Base-by-base conservation (phyloP, 2,888 invertebrate genomes). In the Oxycera nigricornis region DNA sequence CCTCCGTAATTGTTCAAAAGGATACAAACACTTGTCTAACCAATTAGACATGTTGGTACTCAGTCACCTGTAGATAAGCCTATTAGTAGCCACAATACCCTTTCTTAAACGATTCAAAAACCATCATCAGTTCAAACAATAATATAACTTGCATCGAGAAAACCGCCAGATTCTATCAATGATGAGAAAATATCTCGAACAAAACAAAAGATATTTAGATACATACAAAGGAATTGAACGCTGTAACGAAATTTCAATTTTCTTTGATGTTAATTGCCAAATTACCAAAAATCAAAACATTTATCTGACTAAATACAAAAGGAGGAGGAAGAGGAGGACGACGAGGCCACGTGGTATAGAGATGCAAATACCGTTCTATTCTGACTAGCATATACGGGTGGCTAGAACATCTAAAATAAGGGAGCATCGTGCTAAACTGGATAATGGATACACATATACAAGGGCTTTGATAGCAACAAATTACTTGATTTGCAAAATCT, bases 221-320 rank as follows among this genome's bases (percentile, higher is more conserved):
- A 41, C n/a, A 55, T 22, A 55, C 22, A 14, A 28, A 59, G 26
- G 14, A 28, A 2, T 22, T 28, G 28, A 59, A 62, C 7, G 17
- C 2, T 3, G 30, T 2, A 11, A 17, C 65, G 20, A 22, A 57
- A 26, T 30, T 22, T 22, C 55, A 62, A 61, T n/a, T 70, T 74
- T 55, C 76, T 76, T 76, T 76, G 76, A 76, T 73, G 76, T 74
- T 76, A 76, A 76, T 74, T 72, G 72, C 57, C 67, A 76, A 73
- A 73, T 74, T 73, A 74, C 73, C 14, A 41, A 72, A 73, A 76
- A 73, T 57, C 73, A 55, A 76, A 75, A 75, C 52, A 70, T 39
- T 72, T 50, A 17, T 41, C 46, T 46, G 14, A 35, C 65, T 57
- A 68, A 52, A 50, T 28, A 14, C 30, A 39, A 61, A 61, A 31